These are phyloP conservation scores for Argya squamiceps DNA, from an alignment of 2,797 vertebrate genomes.

Conservation along the genomic window DNA sequence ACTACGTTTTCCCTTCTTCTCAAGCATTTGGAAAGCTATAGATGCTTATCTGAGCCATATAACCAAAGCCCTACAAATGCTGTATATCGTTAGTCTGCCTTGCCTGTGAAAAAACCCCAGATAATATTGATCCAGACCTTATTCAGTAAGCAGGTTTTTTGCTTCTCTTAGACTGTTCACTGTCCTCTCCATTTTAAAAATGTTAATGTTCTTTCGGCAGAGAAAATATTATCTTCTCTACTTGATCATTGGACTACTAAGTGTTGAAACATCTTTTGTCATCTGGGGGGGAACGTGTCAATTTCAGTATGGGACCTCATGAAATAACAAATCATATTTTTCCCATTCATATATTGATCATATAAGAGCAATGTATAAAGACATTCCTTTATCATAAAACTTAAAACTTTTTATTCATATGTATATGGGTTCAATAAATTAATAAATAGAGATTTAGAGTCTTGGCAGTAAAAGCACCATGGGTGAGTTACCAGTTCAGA, in stretches of 20 bases:
- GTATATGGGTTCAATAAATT: not conserved
- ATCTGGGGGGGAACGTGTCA: not conserved
- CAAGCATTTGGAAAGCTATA: not conserved
- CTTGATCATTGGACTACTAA: not conserved
- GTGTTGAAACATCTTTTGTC: not conserved
- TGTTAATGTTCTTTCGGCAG: not conserved
- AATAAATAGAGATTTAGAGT: not conserved
- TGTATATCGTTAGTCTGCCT: not conserved
- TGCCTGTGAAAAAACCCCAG: not conserved
- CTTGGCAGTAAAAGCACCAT: not conserved
- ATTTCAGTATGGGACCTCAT: not conserved
- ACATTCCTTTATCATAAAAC: not conserved
- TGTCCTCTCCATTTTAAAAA: not conserved
- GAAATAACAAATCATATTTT: not conserved
- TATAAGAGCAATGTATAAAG: rapidly evolving
- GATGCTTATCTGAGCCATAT: not conserved
- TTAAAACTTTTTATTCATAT: not conserved
- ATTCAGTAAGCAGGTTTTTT: not conserved
- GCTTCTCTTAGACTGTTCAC: not conserved
- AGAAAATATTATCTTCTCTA: not conserved
- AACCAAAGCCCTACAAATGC: not conserved
- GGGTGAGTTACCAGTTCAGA: not conserved
- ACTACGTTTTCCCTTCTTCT: not conserved
- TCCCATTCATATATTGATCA: not conserved
- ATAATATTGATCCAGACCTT: not conserved